phyloP scores from a whole-genome alignment of 2,113 vertebrate species.

The Lutjanus erythropterus region DNA sequence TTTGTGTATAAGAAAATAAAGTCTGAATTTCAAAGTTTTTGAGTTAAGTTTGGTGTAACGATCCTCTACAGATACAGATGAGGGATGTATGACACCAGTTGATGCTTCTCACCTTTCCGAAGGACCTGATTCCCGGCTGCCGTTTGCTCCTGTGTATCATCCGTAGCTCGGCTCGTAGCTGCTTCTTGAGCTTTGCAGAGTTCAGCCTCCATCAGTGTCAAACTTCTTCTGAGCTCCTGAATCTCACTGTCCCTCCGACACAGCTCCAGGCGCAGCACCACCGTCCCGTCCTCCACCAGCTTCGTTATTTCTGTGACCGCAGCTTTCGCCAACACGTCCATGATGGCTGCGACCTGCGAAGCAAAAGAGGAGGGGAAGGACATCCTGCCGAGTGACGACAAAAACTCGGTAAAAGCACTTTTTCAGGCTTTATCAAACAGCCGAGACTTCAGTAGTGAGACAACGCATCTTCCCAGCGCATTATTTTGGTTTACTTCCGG shows the following conservation, averaged over 20 bases:
- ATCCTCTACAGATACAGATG: neutral
- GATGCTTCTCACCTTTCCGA: slow-evolving; percentile 38
- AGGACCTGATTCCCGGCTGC: neutral
- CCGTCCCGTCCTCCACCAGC: slow-evolving; percentile 71
- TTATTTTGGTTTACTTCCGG: slow-evolving; percentile 66
- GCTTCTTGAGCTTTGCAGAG: slow-evolving; percentile 55
- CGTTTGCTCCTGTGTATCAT: slow-evolving; percentile 1
- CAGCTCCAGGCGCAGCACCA: slow-evolving; percentile 77
- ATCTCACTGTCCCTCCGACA: slow-evolving; percentile 73
- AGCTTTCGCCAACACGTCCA: slow-evolving; percentile 78
- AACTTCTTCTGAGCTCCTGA: slow-evolving; percentile 67
- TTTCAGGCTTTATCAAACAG: neutral
- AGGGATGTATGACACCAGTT: no score
- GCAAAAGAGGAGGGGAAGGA: slow-evolving; percentile 59
- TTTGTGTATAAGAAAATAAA: rapidly evolving
- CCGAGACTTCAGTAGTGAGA: neutral
- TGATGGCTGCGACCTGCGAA: slow-evolving; percentile 74
- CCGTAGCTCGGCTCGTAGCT: neutral
- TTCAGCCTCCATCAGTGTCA: slow-evolving; percentile 63
- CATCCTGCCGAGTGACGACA: slow-evolving; percentile 34
- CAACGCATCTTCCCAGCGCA: neutral
- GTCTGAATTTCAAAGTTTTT: neutral
- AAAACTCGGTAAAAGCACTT: rapidly evolving
- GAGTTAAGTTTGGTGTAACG: neutral
- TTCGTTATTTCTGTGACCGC: slow-evolving; percentile 81